Conservation (phyloP, 2,113 vertebrate species). For the Cephalopterus ornatus region DNA sequence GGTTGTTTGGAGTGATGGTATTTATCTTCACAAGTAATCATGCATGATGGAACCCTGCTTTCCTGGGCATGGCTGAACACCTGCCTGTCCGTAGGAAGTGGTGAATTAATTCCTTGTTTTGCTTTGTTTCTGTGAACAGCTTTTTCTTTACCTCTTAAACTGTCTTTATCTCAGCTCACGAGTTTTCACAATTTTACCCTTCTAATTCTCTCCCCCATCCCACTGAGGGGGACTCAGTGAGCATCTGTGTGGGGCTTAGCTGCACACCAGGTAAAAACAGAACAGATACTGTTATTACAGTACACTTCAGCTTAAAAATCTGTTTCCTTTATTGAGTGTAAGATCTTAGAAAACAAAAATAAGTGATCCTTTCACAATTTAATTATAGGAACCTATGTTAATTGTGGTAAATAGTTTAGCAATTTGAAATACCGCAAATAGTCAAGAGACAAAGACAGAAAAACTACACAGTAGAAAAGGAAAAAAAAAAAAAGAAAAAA, state of each 20-base stretch:
- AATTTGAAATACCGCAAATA: background rate
- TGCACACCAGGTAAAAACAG: background rate
- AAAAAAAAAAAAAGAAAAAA: background rate
- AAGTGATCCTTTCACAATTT: background rate
- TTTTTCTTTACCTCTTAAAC: background rate
- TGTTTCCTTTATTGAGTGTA: background rate
- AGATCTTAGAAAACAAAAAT: background rate
- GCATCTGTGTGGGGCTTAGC: fast-evolving
- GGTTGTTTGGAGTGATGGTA: fast-evolving
- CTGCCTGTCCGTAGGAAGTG: background rate
- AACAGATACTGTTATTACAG: background rate
- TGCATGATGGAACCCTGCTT: background rate
- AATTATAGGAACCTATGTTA: background rate
- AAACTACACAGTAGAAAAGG: background rate
- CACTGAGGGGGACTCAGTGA: background rate
- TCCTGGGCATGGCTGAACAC: background rate
- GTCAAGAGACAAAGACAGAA: background rate
- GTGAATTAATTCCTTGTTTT: background rate
- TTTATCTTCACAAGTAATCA: background rate
- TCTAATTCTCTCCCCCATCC: background rate
- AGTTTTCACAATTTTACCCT: background rate
- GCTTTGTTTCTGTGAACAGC: background rate
- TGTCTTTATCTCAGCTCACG: background rate
- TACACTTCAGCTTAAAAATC: background rate
- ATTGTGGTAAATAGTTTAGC: background rate